These are phyloP conservation scores for Sceliomorpha sp. DNA, from an alignment of 2,888 invertebrate species.

Conservation along the genomic window DNA sequence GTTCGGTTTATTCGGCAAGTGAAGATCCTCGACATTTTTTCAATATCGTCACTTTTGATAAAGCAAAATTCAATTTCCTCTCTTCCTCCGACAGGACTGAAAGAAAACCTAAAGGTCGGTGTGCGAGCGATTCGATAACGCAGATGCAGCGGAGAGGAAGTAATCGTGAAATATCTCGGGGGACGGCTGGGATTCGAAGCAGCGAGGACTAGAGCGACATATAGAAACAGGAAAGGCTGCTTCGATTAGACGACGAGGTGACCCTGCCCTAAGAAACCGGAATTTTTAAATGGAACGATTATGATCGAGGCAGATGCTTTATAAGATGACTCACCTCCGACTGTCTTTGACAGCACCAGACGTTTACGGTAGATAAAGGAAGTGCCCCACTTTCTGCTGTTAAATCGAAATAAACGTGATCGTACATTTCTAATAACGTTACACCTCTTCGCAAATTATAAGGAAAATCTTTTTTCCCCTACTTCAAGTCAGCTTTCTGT, in stretches of 20 bases:
- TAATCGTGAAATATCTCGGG: conserved; percentile 62
- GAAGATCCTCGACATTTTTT: conserved; percentile 55
- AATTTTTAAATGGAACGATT: too few relatives aligned
- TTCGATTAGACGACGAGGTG: conserved; percentile 58
- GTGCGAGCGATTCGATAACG: conserved; percentile 59
- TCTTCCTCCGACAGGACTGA: conserved; percentile 60
- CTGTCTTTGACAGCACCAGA: too few relatives aligned
- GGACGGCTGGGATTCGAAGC: conserved; percentile 50
- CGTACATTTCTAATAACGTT: too few relatives aligned
- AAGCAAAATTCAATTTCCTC: conserved; percentile 77
- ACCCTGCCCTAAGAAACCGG: too few relatives aligned
- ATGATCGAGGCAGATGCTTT: too few relatives aligned
- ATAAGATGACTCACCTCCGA: too few relatives aligned
- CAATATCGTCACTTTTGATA: conserved; percentile 68
- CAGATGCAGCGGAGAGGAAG: conserved; percentile 54
- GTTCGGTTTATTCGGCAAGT: conserved; percentile 55
- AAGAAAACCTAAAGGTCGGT: conserved; percentile 62
- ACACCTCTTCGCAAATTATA: too few relatives aligned
- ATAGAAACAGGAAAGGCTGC: conserved; percentile 47
- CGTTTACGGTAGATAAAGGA: too few relatives aligned
- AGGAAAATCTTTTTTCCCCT: too few relatives aligned
- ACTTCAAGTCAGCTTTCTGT: too few relatives aligned
- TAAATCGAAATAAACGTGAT: too few relatives aligned
- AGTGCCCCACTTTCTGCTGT: too few relatives aligned
- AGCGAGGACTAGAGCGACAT: conserved; percentile 49